These are phyloP conservation scores for Hetaerina titia DNA, from an alignment of 2,888 invertebrate genomes.

Conservation along the genomic window DNA sequence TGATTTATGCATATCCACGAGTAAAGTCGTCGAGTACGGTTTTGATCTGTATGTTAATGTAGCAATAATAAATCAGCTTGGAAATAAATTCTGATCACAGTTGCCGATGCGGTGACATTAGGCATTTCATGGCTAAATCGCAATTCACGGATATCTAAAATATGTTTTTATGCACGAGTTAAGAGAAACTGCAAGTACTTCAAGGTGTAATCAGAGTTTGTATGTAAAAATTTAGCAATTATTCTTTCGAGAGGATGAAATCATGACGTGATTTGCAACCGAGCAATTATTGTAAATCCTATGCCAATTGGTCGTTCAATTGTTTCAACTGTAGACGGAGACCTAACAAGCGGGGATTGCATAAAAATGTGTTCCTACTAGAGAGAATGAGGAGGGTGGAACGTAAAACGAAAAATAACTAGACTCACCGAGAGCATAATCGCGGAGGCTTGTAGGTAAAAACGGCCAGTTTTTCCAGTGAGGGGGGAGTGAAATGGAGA, in stretches of 20 bases:
- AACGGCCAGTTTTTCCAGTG: background rate
- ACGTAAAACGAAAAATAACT: background rate
- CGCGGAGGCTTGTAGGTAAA: background rate
- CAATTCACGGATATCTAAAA: background rate
- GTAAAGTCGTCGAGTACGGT: background rate
- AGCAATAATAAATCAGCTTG: background rate
- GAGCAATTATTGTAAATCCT: too few relatives aligned
- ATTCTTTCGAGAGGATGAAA: too few relatives aligned
- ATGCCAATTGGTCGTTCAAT: too few relatives aligned
- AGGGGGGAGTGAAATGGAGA: background rate
- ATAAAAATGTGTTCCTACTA: background rate
- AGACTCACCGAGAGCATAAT: background rate
- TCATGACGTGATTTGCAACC: too few relatives aligned
- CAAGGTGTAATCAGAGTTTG: too few relatives aligned
- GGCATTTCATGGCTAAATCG: background rate
- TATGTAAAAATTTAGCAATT: too few relatives aligned
- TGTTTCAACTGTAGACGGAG: too few relatives aligned
- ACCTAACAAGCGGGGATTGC: background rate
- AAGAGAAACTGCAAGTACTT: too few relatives aligned
- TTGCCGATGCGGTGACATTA: background rate
- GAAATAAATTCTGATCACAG: background rate
- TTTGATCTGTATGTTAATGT: background rate
- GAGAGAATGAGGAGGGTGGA: slow-evolving; percentile 17
- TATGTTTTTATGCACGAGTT: background rate
- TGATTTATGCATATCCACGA: background rate